Conservation (phyloP, 2,797 vertebrate species). For the Sebastes iracundus region DNA sequence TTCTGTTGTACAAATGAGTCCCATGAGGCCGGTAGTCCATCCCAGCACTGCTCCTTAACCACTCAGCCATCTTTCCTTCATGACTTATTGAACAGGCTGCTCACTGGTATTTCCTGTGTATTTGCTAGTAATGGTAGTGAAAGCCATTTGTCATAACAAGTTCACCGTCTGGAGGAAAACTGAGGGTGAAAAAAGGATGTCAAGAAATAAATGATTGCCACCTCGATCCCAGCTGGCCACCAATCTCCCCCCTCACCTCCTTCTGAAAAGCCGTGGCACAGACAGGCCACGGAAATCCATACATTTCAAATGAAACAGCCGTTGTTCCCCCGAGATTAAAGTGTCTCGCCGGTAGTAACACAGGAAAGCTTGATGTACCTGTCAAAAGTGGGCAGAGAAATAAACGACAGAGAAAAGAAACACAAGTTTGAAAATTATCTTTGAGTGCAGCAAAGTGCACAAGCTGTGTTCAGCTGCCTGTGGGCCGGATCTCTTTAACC, state of each 20-base stretch:
- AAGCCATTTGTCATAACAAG: conserved; percentile 44
- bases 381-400: conserved; percentile 39
- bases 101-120: conserved; percentile 33
- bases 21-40: background rate
- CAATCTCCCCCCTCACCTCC: conserved; percentile 28
- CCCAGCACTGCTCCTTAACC: background rate
- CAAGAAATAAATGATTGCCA: conserved; percentile 60
- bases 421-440: conserved; percentile 47
- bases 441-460: conserved; percentile 15
- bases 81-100: conserved; percentile 23
- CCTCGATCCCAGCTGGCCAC: conserved; percentile 53
- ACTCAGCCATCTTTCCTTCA: background rate
- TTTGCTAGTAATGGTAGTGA: background rate
- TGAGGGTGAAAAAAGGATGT: conserved; percentile 16
- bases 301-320: conserved; percentile 57
- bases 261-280: conserved; percentile 15
- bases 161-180: conserved; percentile 35
- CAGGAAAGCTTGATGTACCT: conserved; percentile 46
- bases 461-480: conserved; percentile 13
- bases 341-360: conserved; percentile 23
- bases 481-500: background rate
- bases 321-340: conserved; percentile 45
- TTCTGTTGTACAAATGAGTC: background rate
- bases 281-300: conserved; percentile 33
- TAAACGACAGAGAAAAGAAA: conserved; percentile 46